Evolutionary conservation across 2,888 invertebrate species (phyloP).

Genomic region (Tetrapedia diversipes): DNA sequence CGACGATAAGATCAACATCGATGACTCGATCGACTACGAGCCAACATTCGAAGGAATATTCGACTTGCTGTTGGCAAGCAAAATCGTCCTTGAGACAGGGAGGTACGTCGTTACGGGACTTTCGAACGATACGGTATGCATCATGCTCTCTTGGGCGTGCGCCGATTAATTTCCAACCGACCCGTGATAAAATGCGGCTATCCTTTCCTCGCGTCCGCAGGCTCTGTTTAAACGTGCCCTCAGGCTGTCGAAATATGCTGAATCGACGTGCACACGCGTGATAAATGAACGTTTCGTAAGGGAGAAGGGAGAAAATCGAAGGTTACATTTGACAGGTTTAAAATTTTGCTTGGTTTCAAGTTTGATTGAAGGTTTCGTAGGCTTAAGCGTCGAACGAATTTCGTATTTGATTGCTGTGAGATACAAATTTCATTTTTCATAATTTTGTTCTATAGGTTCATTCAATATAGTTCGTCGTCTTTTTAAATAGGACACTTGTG

Average conservation of each 20-base stretch:
- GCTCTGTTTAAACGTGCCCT: background rate
- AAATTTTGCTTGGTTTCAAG: background rate
- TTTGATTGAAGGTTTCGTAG: too few relatives aligned
- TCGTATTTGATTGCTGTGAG: too few relatives aligned
- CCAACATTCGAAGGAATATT: constrained; percentile 53
- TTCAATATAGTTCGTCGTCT: too few relatives aligned
- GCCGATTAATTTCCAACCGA: constrained; percentile 65
- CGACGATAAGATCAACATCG: constrained; percentile 41
- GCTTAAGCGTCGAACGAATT: too few relatives aligned
- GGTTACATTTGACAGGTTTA: constrained; percentile 36
- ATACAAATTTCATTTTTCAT: too few relatives aligned
- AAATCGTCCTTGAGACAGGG: constrained; percentile 66
- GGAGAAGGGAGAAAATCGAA: constrained; percentile 33
- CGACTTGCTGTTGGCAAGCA: constrained; percentile 60
- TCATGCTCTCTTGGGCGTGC: constrained; percentile 60
- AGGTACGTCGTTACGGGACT: constrained; percentile 60
- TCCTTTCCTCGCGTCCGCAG: constrained; percentile 32
- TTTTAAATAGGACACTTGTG: too few relatives aligned
- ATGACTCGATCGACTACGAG: constrained; percentile 25
- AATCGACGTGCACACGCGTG: constrained; percentile 7
- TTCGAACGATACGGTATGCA: constrained; percentile 70
- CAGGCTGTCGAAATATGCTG: constrained; percentile 40
- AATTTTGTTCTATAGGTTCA: too few relatives aligned
- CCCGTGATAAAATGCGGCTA: constrained; percentile 60
- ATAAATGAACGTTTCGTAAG: constrained; percentile 49